Percentiles rank a stretch among this genome's conserved stretches.
phyloP scores from a whole-genome alignment of 2,797 vertebrate genomes.

The Tachyglossus aculeatus region DNA sequence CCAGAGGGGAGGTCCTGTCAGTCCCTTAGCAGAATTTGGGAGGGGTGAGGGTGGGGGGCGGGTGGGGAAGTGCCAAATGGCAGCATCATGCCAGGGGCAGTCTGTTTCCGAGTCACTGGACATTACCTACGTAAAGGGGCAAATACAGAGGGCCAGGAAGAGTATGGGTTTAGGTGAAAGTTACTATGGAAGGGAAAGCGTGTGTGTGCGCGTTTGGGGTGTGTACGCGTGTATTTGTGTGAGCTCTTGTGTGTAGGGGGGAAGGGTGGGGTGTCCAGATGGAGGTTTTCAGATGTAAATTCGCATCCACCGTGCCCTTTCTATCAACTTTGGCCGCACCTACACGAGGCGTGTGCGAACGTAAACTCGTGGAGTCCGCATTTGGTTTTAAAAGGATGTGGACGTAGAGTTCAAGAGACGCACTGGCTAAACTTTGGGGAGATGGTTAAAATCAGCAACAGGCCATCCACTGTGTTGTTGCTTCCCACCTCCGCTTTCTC shows the following conservation, averaged over 20 bases:
- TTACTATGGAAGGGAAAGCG: slow-evolving; percentile 51
- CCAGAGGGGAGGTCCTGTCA: slow-evolving; percentile 1
- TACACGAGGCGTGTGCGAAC: too few relatives aligned
- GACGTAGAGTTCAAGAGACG: too few relatives aligned
- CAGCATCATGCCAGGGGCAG: slow-evolving; percentile 16
- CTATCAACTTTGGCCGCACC: too few relatives aligned
- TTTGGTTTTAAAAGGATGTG: too few relatives aligned
- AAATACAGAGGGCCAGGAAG: slow-evolving; percentile 5
- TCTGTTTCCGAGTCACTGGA: slow-evolving; percentile 7
- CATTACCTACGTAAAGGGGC: slow-evolving; percentile 38
- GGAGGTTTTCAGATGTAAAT: background rate
- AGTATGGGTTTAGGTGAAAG: slow-evolving; percentile 55
- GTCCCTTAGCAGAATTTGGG: background rate
- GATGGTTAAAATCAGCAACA: too few relatives aligned
- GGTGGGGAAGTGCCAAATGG: slow-evolving; percentile 29
- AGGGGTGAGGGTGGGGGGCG: slow-evolving; percentile 17
- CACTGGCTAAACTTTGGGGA: too few relatives aligned
- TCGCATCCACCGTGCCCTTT: background rate
- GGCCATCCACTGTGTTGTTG: too few relatives aligned
- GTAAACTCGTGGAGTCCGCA: too few relatives aligned
- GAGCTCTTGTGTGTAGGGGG: too few relatives aligned
- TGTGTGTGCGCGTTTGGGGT: slow-evolving; percentile 3
- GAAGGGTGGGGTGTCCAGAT: too few relatives aligned
- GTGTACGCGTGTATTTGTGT: too few relatives aligned
- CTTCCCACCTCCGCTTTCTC: too few relatives aligned